Evolutionary conservation across 2,113 vertebrate species (phyloP).

Genomic region (Calyptommatus sinebrachiatus): DNA sequence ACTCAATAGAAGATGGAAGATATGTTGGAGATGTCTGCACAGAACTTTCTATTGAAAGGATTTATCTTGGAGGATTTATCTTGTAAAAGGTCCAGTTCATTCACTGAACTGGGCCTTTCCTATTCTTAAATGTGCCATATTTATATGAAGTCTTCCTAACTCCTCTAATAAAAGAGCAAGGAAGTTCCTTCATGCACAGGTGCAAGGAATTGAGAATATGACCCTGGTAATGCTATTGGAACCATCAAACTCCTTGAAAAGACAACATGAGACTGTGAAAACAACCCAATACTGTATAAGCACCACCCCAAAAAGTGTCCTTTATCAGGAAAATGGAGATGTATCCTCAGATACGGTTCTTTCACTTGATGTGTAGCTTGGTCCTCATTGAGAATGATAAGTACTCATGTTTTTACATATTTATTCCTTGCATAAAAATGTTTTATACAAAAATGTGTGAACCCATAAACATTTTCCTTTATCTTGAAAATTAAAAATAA

Average conservation of each 20-base stretch:
- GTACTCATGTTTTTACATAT: conserved; percentile 11
- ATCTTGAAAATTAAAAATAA: conserved; percentile 4
- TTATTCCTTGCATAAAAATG: conserved; percentile 25
- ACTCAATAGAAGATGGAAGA: too few species aligned
- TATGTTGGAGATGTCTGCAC: too few species aligned
- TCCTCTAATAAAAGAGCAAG: too few species aligned
- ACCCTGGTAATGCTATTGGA: too few species aligned
- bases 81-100: not conserved
- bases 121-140: not conserved
- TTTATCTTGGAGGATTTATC: not conserved
- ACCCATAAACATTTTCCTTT: conserved; percentile 19
- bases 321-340: not conserved
- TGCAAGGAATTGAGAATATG: too few species aligned
- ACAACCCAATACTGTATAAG: too few species aligned
- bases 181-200: too few species aligned
- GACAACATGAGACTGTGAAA: too few species aligned
- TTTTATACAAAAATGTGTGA: conserved; percentile 5
- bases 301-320: too few species aligned
- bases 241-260: too few species aligned
- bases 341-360: not conserved
- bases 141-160: too few species aligned
- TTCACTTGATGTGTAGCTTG: not conserved
- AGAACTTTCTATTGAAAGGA: too few species aligned
- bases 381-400: not conserved
- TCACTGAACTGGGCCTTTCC: not conserved